Conservation (phyloP, 2,888 invertebrate genomes). For the Boloria euphrosyne region DNA sequence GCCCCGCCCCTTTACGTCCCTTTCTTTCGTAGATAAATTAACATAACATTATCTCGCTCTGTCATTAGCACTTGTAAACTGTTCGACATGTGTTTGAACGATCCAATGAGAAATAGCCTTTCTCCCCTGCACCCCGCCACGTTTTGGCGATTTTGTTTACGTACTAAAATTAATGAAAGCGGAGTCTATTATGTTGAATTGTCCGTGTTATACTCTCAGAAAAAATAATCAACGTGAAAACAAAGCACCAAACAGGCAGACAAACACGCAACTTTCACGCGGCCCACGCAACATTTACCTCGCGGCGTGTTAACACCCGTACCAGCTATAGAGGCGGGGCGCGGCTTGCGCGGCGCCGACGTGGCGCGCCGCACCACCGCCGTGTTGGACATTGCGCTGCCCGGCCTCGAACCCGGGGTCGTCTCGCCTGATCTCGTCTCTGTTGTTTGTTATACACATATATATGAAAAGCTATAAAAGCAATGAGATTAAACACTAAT, state of each 20-base stretch:
- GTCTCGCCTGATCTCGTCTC: constrained; percentile 89
- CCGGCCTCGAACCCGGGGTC: constrained; percentile 91
- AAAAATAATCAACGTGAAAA: background rate
- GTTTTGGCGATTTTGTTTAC: no score
- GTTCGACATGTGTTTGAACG: no score
- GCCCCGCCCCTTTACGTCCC: no score
- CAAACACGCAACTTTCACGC: constrained; percentile 5
- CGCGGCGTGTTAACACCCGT: constrained; percentile 88
- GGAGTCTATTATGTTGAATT: no score
- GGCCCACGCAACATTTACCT: constrained; percentile 52
- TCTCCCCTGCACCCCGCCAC: no score
- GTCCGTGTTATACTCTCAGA: no score
- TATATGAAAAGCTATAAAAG: background rate
- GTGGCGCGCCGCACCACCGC: constrained; percentile 85
- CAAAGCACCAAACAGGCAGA: constrained; percentile 22
- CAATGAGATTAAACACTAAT: no score
- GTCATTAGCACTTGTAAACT: no score
- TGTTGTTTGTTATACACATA: constrained; percentile 49
- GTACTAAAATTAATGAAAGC: no score
- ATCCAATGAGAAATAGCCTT: no score
- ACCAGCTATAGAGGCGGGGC: constrained; percentile 92
- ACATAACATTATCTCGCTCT: no score
- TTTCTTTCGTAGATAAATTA: no score
- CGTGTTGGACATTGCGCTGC: constrained; percentile 89
- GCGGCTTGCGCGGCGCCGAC: constrained; percentile 86